A percentile compares a stretch with the other conserved stretches of the same genome.
Evolutionary conservation across 2,797 vertebrate species (phyloP).

Genomic region (Lagodon rhomboides): DNA sequence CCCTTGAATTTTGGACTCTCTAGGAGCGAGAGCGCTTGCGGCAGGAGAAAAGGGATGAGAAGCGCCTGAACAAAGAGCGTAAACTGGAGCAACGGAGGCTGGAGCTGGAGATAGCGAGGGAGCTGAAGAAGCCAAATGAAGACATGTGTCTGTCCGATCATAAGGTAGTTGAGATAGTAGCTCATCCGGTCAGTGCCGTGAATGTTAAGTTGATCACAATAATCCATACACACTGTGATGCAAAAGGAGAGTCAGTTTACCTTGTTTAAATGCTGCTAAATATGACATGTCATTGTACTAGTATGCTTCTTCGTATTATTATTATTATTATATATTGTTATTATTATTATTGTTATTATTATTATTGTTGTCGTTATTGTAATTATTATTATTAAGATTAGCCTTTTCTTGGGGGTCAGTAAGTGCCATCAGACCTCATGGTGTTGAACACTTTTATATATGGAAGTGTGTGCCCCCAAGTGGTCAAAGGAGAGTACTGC

Average conservation of each 20-base stretch:
- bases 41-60: constrained; percentile 98
- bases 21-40: constrained; percentile 97
- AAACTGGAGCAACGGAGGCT: constrained; percentile 95
- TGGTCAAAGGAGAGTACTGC: constrained; percentile 68
- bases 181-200: not conserved
- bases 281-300: not conserved
- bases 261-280: not conserved
- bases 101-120: constrained; percentile 97
- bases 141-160: constrained; percentile 99
- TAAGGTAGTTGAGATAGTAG: constrained; percentile 87
- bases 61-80: constrained; percentile 97
- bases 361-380: not conserved
- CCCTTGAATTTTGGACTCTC: constrained; percentile 71
- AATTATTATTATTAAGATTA: not conserved
- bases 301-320: not conserved
- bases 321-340: not conserved
- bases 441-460: constrained; percentile 38
- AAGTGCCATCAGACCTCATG: constrained; percentile 25
- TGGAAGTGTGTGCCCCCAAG: constrained; percentile 70
- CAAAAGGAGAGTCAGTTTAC: not conserved
- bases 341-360: not conserved
- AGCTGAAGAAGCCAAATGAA: constrained; percentile 98
- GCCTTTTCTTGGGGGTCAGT: constrained; percentile 35
- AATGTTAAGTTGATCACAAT: constrained; percentile 11
- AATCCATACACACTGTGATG: not conserved